phyloP scores from a whole-genome alignment of 1,140 invertebrate genomes.

The Frieseomelitta varia region DNA sequence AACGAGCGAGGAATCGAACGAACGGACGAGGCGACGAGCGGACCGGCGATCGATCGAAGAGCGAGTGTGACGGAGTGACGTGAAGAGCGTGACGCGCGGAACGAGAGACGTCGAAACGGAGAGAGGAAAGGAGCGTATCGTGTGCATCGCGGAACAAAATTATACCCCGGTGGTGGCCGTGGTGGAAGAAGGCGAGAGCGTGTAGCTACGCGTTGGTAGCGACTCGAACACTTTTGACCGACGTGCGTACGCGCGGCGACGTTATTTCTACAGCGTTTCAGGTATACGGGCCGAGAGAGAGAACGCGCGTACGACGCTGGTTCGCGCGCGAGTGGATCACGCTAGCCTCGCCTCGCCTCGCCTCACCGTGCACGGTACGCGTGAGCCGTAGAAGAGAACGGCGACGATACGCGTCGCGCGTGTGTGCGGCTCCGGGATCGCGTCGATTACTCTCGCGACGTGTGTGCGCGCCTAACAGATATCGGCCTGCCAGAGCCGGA shows the following conservation, averaged over 20 bases:
- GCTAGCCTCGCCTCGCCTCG: conserved; percentile 10
- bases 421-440: not conserved
- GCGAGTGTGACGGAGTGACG: not conserved
- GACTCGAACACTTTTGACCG: not conserved
- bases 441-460: conserved; percentile 8
- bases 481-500: not conserved
- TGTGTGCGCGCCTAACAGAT: conserved; percentile 24
- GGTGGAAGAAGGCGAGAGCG: not conserved
- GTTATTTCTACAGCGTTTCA: not conserved
- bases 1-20: not conserved
- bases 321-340: conserved; percentile 53
- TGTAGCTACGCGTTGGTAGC: not conserved
- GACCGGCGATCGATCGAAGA: conserved; percentile 3
- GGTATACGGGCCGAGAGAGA: no score
- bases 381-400: not conserved
- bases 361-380: conserved; percentile 30
- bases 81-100: not conserved
- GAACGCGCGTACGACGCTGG: conserved; percentile 18
- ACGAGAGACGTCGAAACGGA: no score
- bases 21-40: not conserved
- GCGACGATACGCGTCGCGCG: conserved; percentile 40
- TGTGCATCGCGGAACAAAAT: not conserved
- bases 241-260: not conserved
- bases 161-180: not conserved
- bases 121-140: not conserved